phyloP scores from a whole-genome alignment of 2,888 invertebrate genomes.

The Xylota segnis region DNA sequence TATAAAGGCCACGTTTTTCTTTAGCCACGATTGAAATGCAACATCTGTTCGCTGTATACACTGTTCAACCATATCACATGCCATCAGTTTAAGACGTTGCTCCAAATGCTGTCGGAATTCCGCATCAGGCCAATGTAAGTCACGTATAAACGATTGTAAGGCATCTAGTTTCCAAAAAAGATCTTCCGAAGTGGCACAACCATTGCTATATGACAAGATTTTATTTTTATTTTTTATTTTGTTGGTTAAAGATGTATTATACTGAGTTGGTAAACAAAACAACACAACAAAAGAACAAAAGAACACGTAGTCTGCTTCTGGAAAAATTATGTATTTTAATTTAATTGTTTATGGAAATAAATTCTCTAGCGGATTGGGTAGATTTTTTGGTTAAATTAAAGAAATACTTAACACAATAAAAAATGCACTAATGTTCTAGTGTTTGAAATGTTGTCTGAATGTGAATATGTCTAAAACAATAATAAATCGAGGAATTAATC shows the following conservation, averaged over 20 bases:
- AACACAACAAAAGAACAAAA: neutral
- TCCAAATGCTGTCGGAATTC: slow-evolving; percentile 98
- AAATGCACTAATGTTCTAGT: slow-evolving; percentile 26
- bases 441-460: slow-evolving; percentile 32
- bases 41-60: slow-evolving; percentile 96
- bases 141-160: slow-evolving; percentile 98
- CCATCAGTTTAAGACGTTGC: slow-evolving; percentile 98
- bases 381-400: neutral
- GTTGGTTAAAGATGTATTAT: no score
- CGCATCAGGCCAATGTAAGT: slow-evolving; percentile 99
- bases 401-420: slow-evolving; percentile 7
- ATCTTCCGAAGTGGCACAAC: slow-evolving; percentile 99
- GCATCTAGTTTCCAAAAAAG: slow-evolving; percentile 99
- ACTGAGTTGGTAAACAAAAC: neutral
- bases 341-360: neutral
- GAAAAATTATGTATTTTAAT: neutral
- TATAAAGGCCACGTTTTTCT: slow-evolving; percentile 96
- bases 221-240: slow-evolving; percentile 17
- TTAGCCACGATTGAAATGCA: slow-evolving; percentile 96
- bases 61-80: slow-evolving; percentile 99
- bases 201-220: slow-evolving; percentile 88
- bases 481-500: neutral
- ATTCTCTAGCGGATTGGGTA: neutral
- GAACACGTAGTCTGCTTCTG: neutral
- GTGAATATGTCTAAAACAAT: neutral